Percentiles rank a stretch among this genome's conserved stretches.
phyloP scores from a whole-genome alignment of 2,797 vertebrate genomes.

The Myotis planiceps region DNA sequence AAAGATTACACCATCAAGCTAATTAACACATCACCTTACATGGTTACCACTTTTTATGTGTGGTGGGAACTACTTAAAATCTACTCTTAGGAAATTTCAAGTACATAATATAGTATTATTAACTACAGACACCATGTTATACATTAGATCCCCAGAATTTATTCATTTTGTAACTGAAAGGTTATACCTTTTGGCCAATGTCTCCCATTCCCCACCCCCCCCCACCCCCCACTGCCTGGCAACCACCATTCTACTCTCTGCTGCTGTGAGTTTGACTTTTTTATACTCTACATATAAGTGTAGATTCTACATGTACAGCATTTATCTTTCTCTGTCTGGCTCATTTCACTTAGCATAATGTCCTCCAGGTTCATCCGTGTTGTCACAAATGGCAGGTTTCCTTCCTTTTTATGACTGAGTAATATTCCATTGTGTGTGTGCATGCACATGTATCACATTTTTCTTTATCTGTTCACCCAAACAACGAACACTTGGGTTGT shows the following conservation, averaged over 20 bases:
- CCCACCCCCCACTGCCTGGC: rapidly evolving
- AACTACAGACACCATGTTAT: not conserved
- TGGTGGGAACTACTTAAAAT: not conserved
- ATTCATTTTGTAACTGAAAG: not conserved
- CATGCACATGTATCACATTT: not conserved
- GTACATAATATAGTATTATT: not conserved
- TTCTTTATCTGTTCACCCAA: not conserved
- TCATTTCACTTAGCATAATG: not conserved
- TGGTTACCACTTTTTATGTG: not conserved
- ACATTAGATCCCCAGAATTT: not conserved
- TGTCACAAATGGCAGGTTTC: not conserved
- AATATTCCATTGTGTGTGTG: not conserved
- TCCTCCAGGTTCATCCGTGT: not conserved
- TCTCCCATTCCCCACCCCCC: not conserved
- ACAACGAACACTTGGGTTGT: not conserved
- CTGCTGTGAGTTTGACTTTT: not conserved
- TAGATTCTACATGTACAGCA: not conserved
- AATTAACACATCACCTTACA: not conserved
- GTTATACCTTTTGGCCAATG: not conserved
- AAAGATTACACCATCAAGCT: not conserved
- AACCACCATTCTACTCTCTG: not conserved
- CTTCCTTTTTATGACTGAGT: not conserved
- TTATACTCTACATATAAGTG: not conserved
- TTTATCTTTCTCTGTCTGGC: not conserved
- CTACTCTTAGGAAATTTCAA: not conserved